Base-by-base conservation (phyloP, 2,797 vertebrate species). In the Protonibea diacanthus region DNA sequence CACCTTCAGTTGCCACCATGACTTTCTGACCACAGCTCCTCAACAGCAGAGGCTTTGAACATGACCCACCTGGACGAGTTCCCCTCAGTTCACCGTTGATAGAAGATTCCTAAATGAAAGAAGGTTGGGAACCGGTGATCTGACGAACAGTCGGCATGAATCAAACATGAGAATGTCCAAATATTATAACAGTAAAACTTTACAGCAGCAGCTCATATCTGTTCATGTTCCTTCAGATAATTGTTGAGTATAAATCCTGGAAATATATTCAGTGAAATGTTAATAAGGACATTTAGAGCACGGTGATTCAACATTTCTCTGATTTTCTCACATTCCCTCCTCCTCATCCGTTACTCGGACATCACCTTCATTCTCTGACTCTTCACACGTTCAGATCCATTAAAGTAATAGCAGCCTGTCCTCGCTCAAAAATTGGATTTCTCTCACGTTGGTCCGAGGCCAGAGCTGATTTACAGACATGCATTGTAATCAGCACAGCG, bases 351-450 rank as follows among this genome's bases (percentile, higher is more conserved):
- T 70, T 61, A 51, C 57, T 59, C 47, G 3, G 14, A 47, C 78
- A 44, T 66, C 49, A 76, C 67, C 78, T 82, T 78, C 13, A 33
- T n/a, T 58, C 55, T 49, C 20, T 66, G 21, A 66, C 64, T 53
- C 61, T 33, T 61, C 17, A 2, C 49, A 53, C 25, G 7, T 33
- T 27, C 4, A 8, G 47, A 75, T 79, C 72, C 71, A 51, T 74
- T 80, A 65, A 68, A 38, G 23, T 27, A 68, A 65, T 75, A 64
- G 64, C 71, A 62, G 71, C 53, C 59, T 73, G 62, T 21, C 33
- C 48, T 29, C 8, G 44, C 58, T 40, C 60, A 33, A 14, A 42
- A 76, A 84, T 77, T 68, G 52, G 70, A 83, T 86, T 84, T 72
- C 0, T 45, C 63, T 74, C 65, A 60, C 11, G 21, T 20, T 58